These are phyloP conservation scores for Riparia riparia DNA, from an alignment of 2,113 vertebrate species.

Conservation along the genomic window DNA sequence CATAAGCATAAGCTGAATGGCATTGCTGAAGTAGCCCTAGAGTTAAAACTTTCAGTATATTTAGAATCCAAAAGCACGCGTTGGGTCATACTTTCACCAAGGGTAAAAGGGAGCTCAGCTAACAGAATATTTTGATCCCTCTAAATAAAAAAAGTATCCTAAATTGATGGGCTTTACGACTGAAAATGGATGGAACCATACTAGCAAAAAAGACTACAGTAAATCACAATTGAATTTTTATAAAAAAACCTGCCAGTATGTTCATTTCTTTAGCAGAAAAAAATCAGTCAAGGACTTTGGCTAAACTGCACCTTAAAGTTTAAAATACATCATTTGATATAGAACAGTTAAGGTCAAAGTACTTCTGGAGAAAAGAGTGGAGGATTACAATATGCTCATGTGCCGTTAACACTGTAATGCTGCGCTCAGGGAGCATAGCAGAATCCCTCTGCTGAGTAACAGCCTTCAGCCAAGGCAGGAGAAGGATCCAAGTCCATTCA, in stretches of 20 bases:
- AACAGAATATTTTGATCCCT: constrained; percentile 13
- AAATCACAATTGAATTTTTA: constrained; percentile 27
- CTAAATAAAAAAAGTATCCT: not conserved
- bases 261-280: not conserved
- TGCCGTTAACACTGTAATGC: not conserved
- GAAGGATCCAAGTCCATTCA: not conserved
- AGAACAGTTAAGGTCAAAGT: constrained; percentile 4
- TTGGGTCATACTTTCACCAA: not conserved
- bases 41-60: not conserved
- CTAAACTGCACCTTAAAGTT: not conserved
- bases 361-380: not conserved
- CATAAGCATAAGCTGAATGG: not conserved
- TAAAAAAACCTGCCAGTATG: not conserved
- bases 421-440: not conserved
- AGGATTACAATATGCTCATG: not conserved
- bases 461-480: not conserved
- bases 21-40: not conserved
- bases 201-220: not conserved
- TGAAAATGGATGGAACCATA: constrained; percentile 14
- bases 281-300: constrained; percentile 6
- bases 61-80: not conserved
- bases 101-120: not conserved
- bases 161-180: not conserved
- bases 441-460: not conserved
- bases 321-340: not conserved